Conservation (phyloP, 2,797 vertebrate species). For the Ctenopoma multispine region DNA sequence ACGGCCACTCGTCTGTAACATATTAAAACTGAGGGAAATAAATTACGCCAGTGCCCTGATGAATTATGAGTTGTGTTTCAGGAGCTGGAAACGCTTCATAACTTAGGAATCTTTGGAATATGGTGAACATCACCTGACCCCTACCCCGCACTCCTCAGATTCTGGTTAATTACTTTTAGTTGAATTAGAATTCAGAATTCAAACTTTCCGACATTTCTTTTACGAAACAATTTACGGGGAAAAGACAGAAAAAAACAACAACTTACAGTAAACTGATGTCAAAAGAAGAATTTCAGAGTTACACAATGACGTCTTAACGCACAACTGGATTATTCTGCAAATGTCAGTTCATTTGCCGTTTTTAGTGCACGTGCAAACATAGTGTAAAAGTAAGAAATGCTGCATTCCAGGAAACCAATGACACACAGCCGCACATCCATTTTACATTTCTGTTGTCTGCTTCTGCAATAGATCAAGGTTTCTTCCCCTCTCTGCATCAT, state of each 20-base stretch:
- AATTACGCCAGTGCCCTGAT: conserved; percentile 91
- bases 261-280: neutral
- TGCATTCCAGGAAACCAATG: neutral
- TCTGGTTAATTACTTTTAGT: conserved; percentile 35
- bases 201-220: neutral
- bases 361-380: neutral
- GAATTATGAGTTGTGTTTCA: conserved; percentile 94
- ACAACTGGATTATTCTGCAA: neutral
- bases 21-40: conserved; percentile 99
- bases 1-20: conserved; percentile 95
- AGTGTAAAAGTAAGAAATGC: neutral
- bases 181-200: neutral
- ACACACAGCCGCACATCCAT: neutral
- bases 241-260: neutral
- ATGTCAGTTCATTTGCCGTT: no score
- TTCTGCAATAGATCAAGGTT: conserved; percentile 5
- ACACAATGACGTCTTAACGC: neutral
- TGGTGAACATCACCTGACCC: conserved; percentile 68
- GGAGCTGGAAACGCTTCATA: conserved; percentile 80
- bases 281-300: neutral
- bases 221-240: neutral
- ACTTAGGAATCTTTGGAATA: conserved; percentile 73
- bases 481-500: conserved; percentile 24
- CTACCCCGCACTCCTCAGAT: conserved; percentile 58
- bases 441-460: conserved; percentile 18